phyloP scores from a whole-genome alignment of 2,888 invertebrate species.

The Siphlonurus alternatus region DNA sequence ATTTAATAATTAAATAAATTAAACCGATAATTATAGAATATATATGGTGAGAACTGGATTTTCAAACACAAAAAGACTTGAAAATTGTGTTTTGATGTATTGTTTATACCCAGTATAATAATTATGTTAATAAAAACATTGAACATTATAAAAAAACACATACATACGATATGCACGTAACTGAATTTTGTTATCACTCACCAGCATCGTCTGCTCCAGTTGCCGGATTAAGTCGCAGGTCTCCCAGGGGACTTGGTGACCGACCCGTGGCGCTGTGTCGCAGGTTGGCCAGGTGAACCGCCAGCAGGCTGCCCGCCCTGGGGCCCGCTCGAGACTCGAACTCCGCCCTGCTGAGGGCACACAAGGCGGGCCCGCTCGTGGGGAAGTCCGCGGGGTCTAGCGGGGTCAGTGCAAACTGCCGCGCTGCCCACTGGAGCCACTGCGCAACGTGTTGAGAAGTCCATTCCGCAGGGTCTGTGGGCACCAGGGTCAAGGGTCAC shows the following conservation, averaged over 20 bases:
- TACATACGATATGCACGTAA: no score
- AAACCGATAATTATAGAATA: no score
- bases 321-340: conserved; percentile 37
- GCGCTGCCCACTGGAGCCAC: conserved; percentile 44
- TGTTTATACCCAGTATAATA: no score
- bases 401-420: conserved; percentile 38
- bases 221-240: neutral
- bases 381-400: conserved; percentile 37
- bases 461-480: conserved; percentile 47
- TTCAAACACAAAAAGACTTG: no score
- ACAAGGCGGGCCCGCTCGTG: conserved; percentile 35
- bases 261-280: conserved; percentile 40
- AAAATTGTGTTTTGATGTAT: no score
- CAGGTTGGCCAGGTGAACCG: conserved; percentile 42
- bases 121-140: no score
- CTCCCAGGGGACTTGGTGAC: conserved; percentile 30
- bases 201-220: neutral
- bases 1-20: no score
- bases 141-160: no score
- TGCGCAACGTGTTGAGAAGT: conserved; percentile 35
- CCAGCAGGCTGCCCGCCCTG: conserved; percentile 35
- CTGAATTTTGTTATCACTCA: no score
- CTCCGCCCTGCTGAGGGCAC: conserved; percentile 41
- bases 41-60: no score
- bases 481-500: no score